These are phyloP conservation scores for Vulpes ferrilata DNA, from an alignment of 2,113 vertebrate genomes.

Conservation along the genomic window DNA sequence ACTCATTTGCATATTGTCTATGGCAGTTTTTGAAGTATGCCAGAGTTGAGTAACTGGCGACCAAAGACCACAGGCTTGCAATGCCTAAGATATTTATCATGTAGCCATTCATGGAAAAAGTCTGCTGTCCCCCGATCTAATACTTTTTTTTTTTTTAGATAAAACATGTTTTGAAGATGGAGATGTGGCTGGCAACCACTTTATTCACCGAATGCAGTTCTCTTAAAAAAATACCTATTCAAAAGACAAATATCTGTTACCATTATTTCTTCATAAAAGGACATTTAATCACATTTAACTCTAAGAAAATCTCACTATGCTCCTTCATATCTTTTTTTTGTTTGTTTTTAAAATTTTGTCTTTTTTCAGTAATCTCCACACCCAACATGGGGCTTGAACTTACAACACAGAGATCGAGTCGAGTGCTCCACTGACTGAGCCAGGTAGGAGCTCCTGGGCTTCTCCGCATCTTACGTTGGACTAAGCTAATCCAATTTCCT, in stretches of 20 bases:
- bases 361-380: neutral
- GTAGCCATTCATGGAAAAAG: neutral
- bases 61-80: neutral
- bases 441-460: neutral
- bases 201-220: slow-evolving; percentile 5
- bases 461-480: neutral
- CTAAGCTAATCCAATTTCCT: neutral
- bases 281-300: slow-evolving; percentile 42
- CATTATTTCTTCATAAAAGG: slow-evolving; percentile 48
- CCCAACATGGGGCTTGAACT: neutral
- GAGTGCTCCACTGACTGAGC: neutral
- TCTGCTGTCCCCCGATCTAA: neutral
- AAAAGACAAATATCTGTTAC: slow-evolving; percentile 36
- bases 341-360: neutral
- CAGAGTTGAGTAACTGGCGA: neutral
- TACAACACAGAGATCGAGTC: neutral
- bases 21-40: neutral
- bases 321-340: neutral
- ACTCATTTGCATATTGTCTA: neutral
- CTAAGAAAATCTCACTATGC: slow-evolving; percentile 15
- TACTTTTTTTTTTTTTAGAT: neutral
- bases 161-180: slow-evolving; percentile 54
- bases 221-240: neutral
- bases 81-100: slow-evolving; percentile 35
- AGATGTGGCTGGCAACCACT: neutral